A percentile compares a stretch with the other conserved stretches of the same genome.
Evolutionary conservation across 2,797 vertebrate species (phyloP).

Genomic region (Alfaro cultratus): DNA sequence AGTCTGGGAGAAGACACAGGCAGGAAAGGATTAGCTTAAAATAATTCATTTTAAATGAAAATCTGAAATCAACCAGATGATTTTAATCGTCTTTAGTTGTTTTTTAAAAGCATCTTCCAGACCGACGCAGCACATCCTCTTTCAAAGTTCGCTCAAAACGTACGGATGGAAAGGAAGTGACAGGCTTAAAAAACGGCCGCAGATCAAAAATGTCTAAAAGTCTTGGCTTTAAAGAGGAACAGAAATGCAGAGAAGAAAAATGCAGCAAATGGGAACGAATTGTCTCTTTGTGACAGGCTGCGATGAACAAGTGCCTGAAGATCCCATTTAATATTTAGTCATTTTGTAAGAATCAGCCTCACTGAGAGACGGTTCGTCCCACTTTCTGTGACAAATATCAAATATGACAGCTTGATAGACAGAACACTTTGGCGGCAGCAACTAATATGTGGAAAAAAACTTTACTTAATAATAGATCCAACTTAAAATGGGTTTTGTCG

Average conservation of each 20-base stretch:
- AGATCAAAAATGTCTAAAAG: neutral
- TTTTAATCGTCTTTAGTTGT: neutral
- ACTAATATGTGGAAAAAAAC: neutral
- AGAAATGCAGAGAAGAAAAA: neutral
- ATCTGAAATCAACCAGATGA: neutral
- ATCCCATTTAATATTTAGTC: neutral
- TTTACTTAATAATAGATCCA: neutral
- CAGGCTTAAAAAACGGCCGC: neutral
- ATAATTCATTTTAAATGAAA: conserved; percentile 6
- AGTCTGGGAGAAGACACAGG: conserved; percentile 78
- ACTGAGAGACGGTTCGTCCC: neutral
- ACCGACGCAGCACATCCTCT: neutral
- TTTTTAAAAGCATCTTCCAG: neutral
- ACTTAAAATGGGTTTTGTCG: neutral
- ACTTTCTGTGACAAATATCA: neutral
- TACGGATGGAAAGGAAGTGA: neutral
- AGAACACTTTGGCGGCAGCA: neutral
- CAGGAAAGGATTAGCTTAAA: conserved; percentile 1
- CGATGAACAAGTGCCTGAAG: neutral
- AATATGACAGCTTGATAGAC: neutral
- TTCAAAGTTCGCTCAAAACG: neutral
- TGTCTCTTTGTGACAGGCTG: neutral
- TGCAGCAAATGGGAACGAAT: neutral
- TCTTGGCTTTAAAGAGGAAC: neutral
- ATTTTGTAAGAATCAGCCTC: neutral